Percentiles rank a stretch among this genome's conserved stretches.
Evolutionary conservation across 2,113 vertebrate species (phyloP).

Genomic region (Lucifuga dentata): DNA sequence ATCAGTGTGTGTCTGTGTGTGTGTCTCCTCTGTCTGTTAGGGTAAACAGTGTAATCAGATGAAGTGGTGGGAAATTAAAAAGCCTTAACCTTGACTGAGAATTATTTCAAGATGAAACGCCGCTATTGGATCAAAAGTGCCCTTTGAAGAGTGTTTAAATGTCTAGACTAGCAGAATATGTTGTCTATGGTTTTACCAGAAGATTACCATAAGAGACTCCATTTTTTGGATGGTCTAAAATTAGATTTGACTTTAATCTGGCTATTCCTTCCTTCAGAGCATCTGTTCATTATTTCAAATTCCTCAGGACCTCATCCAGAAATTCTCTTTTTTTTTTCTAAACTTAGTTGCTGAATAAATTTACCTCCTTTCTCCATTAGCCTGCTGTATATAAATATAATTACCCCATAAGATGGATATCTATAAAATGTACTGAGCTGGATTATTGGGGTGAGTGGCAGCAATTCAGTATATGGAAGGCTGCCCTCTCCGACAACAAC

Average conservation of each 20-base stretch:
- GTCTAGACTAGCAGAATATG: not conserved
- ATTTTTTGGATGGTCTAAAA: constrained; percentile 26
- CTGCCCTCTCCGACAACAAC: too few relatives aligned
- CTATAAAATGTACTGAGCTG: not conserved
- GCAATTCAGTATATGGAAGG: not conserved
- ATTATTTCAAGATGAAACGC: constrained; percentile 16
- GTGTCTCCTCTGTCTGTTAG: not conserved
- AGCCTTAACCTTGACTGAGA: not conserved
- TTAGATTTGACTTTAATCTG: constrained; percentile 52
- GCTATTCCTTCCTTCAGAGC: constrained; percentile 22
- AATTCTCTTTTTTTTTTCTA: constrained; percentile 14
- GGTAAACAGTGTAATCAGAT: constrained; percentile 46
- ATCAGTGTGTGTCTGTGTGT: not conserved
- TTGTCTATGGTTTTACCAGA: constrained; percentile 9
- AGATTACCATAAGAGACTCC: constrained; percentile 10
- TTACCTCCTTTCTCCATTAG: constrained; percentile 10
- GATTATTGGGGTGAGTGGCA: constrained; percentile 1
- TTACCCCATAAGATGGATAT: constrained; percentile 5
- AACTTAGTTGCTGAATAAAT: not conserved
- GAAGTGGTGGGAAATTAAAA: constrained; percentile 16
- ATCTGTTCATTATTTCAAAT: constrained; percentile 21
- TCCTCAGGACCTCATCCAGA: constrained; percentile 5
- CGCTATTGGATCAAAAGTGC: not conserved
- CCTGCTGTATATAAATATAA: not conserved
- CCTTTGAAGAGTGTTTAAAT: constrained; percentile 13